Percentiles rank a stretch among this genome's conserved stretches.
These are phyloP conservation scores for Chaunax sp. DNA, from an alignment of 2,797 vertebrate genomes.

Conservation along the genomic window DNA sequence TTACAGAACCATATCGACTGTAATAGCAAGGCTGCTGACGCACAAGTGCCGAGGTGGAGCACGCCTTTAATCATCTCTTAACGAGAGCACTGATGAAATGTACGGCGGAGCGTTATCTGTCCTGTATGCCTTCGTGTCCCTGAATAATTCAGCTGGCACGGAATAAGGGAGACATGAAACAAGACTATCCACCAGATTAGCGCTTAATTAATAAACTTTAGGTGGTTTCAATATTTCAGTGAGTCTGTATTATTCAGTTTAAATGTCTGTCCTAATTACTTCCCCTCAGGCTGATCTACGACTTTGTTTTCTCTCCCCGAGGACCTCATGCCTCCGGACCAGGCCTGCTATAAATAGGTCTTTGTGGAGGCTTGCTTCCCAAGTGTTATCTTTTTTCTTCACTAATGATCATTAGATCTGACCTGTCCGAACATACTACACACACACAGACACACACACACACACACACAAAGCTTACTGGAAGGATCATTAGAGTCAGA, in stretches of 20 bases:
- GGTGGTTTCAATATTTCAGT: constrained; percentile 77
- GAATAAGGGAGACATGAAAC: constrained; percentile 68
- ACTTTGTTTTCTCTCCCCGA: constrained; percentile 70
- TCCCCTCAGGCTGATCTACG: constrained; percentile 75
- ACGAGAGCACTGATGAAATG: constrained; percentile 65
- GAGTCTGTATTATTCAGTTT: constrained; percentile 78
- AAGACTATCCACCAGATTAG: constrained; percentile 71
- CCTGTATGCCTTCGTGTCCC: constrained; percentile 62
- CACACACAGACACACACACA: constrained; percentile 11
- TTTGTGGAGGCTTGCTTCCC: constrained; percentile 45
- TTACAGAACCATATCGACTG: constrained; percentile 51
- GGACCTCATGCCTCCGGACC: constrained; percentile 62
- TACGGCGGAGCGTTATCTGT: constrained; percentile 54
- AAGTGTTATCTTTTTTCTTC: constrained; percentile 35
- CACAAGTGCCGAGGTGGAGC: constrained; percentile 41
- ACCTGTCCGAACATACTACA: constrained; percentile 56
- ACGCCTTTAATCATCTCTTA: constrained; percentile 73
- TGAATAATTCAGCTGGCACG: constrained; percentile 70
- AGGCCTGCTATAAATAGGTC: constrained; percentile 73
- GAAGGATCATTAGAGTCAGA: constrained; percentile 9
- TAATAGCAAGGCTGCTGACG: constrained; percentile 63
- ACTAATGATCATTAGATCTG: constrained; percentile 72
- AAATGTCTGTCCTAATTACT: constrained; percentile 82
- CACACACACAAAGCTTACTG: constrained; percentile 4
- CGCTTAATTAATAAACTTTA: constrained; percentile 79